A percentile compares a stretch with the other conserved stretches of the same genome.
These are phyloP conservation scores for Zoroaster sp. DNA, from an alignment of 53 echinoderm and acorn worm genomes.

Conservation along the genomic window DNA sequence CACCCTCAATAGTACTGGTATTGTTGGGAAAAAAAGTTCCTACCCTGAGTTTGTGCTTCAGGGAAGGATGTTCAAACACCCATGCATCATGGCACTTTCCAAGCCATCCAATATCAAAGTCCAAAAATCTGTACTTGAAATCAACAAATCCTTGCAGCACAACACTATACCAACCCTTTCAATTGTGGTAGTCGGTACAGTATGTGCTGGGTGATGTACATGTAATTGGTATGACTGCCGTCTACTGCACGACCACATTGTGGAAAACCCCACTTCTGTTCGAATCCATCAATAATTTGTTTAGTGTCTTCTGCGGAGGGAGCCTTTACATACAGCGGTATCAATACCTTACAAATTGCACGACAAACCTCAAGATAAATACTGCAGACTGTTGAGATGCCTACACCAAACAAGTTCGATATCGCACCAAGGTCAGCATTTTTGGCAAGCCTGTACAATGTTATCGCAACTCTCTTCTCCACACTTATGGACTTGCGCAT, in stretches of 20 bases:
- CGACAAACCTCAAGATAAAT: neutral
- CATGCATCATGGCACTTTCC: constrained; percentile 21
- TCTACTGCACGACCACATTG: neutral
- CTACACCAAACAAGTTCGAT: neutral
- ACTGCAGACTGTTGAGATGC: neutral
- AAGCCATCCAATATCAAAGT: neutral
- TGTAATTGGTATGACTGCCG: neutral
- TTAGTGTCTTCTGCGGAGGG: neutral
- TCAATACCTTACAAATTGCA: neutral
- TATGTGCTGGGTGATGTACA: neutral
- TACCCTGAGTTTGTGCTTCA: neutral
- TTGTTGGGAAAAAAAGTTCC: neutral
- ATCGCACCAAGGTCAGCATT: neutral
- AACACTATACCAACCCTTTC: neutral
- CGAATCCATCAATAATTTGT: neutral
- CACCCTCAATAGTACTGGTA: neutral
- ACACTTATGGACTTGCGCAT: neutral
- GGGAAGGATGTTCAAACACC: constrained; percentile 15
- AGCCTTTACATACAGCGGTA: neutral
- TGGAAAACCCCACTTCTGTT: neutral
- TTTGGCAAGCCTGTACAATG: neutral
- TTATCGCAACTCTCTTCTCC: neutral
- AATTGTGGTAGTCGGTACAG: neutral
- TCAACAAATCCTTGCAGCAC: neutral
- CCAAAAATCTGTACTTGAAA: neutral